Conservation (phyloP, 2,888 invertebrate species). For the Zele albiditarsus region DNA sequence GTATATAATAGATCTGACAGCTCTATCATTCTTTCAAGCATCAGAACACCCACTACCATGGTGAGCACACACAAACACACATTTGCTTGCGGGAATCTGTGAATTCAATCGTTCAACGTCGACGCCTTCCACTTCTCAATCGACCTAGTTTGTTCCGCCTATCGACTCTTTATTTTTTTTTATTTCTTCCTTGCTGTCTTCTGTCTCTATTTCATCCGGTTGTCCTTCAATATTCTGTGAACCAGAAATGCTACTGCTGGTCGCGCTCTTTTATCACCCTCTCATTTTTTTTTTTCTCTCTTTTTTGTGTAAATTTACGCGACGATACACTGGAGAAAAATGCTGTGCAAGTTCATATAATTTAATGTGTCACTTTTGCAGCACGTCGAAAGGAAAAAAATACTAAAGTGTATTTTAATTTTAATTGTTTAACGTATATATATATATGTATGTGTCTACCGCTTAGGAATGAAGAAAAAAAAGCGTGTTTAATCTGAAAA, state of each 20-base stretch:
- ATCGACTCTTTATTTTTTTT: slow-evolving; percentile 56
- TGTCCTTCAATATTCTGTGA: neutral
- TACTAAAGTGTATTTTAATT: too few relatives aligned
- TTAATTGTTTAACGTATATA: neutral
- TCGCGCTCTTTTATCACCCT: neutral
- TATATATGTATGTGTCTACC: neutral
- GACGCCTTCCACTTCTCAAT: slow-evolving; percentile 52
- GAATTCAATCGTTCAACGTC: slow-evolving; percentile 65
- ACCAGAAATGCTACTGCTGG: slow-evolving; percentile 1
- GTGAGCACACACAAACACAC: neutral
- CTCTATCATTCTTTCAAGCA: neutral
- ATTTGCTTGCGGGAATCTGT: slow-evolving; percentile 52
- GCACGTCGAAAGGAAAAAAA: neutral
- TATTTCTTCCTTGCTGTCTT: neutral
- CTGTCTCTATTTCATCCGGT: slow-evolving; percentile 6
- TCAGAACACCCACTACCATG: slow-evolving; percentile 26
- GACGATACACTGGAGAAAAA: neutral
- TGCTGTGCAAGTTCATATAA: slow-evolving; percentile 8
- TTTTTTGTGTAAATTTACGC: slow-evolving; percentile 9
- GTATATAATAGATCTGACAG: neutral
- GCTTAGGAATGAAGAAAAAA: neutral
- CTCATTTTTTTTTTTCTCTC: neutral
- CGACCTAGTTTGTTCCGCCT: slow-evolving; percentile 66
- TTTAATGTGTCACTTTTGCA: neutral
- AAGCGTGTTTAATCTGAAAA: too few relatives aligned